These are phyloP conservation scores for Oasisia sp. DNA, from an alignment of 2,888 invertebrate genomes.

Conservation along the genomic window DNA sequence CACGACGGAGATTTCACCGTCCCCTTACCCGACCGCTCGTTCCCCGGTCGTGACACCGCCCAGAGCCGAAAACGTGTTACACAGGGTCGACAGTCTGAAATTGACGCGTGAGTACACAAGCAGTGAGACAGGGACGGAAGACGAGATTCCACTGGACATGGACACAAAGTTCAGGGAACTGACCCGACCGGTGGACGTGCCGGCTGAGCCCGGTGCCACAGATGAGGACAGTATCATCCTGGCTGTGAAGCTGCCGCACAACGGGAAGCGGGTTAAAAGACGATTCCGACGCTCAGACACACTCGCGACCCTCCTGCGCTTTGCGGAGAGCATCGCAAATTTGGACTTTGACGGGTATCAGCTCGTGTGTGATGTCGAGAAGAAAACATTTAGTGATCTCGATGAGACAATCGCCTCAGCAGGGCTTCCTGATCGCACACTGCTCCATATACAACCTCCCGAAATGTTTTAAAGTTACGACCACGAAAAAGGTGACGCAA, in stretches of 20 bases:
- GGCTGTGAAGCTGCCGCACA: neutral
- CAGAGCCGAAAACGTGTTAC: neutral
- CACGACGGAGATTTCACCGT: neutral
- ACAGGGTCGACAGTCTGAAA: neutral
- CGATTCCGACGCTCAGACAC: neutral
- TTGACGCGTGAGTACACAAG: neutral
- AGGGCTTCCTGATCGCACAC: neutral
- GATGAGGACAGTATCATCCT: neutral
- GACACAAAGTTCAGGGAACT: neutral
- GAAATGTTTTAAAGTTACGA: neutral
- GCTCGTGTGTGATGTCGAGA: neutral
- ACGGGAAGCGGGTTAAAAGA: neutral
- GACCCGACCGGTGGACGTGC: neutral
- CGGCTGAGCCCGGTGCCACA: neutral
- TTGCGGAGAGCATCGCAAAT: neutral
- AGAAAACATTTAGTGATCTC: neutral
- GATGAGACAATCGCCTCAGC: neutral
- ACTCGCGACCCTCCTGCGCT: neutral
- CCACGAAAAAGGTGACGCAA: neutral
- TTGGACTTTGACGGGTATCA: constrained; percentile 2
- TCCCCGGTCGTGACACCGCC: neutral
- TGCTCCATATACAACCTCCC: neutral
- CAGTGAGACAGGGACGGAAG: neutral
- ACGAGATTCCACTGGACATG: neutral
- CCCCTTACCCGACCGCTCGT: neutral